Evolutionary conservation across 2,113 vertebrate species (phyloP).

Genomic region (Marmota flaviventris): DNA sequence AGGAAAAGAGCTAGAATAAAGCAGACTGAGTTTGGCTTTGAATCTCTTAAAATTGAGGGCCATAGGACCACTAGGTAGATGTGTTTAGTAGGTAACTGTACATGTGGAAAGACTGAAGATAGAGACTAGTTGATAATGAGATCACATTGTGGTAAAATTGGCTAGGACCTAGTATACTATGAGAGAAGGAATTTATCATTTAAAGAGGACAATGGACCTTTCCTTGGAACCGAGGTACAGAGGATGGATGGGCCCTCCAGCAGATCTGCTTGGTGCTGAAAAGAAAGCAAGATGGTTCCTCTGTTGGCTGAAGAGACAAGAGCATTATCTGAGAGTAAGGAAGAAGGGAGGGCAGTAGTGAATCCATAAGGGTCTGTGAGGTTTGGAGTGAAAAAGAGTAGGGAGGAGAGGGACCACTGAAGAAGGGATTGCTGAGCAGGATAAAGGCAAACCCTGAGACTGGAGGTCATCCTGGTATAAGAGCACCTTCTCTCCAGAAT

Average conservation of each 20-base stretch:
- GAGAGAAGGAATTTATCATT: neutral
- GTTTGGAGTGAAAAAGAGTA: neutral
- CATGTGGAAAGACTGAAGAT: neutral
- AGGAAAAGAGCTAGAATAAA: conserved; percentile 34
- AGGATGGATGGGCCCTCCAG: neutral
- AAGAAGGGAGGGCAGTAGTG: neutral
- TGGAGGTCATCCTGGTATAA: neutral
- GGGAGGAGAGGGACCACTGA: neutral
- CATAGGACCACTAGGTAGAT: neutral
- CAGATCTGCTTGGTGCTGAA: neutral
- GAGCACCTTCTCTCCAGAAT: neutral
- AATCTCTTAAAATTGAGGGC: neutral
- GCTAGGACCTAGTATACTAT: neutral
- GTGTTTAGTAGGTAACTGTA: neutral
- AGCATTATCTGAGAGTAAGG: neutral
- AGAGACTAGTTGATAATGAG: neutral
- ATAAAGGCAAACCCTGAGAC: neutral
- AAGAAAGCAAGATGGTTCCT: neutral
- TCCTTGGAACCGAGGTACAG: neutral
- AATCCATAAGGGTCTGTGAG: neutral
- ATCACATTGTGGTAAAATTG: neutral
- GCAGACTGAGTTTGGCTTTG: neutral
- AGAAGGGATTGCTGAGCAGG: neutral
- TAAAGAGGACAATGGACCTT: neutral
- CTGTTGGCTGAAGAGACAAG: neutral